Evolutionary conservation across 2,113 vertebrate genomes (phyloP), one percentile per base, ranked within the genome.

Genomic region (Ailurus styani): DNA sequence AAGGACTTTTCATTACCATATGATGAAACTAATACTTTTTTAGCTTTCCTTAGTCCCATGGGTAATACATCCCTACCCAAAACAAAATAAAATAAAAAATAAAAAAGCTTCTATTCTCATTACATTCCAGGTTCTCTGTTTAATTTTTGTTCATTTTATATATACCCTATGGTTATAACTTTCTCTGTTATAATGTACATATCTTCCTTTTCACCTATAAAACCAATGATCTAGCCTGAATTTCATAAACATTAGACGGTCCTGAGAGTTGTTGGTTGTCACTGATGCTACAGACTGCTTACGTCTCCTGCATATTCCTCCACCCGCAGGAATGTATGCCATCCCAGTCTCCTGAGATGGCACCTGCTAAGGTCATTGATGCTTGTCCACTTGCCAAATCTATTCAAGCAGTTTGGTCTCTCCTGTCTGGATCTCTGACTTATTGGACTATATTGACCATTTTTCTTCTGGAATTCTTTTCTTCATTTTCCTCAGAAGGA

Each of bases 1-100:
- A 7, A 70, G 5, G 1, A 0, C 6, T 85, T 81, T 87, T 68
- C 4, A 97, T 42, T 93, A 83, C 17, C 8, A 10, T 60, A 87
- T 50, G 20, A 95, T 90, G 9, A 90, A 89, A 90, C 27, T 47
- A 73, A 87, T 72, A 50, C 42, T 73, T 42, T 54, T 55, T 62
- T 52, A 78, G n/a, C 2, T 42, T 55, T 52, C 1, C 0, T 87
- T 45, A 85, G 78, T 86, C 29, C 50, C 7, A 68, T 7, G 66
- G 66, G 47, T 64, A 96, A 37, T 25, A 66, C 3, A 87, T 55
- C 5, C 6, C 50, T 94, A 29, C 12, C 1, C 9, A 18, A 15
- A 60, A 18, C 15, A 40, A 37, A 21, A 70, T 25, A 55, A 57
- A 31, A 18, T 21, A 83, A 75, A 66, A 60, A 20, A n/a, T 7